These are phyloP conservation scores for Pristionchus exspectatus DNA, from an alignment of 2,888 invertebrate genomes.

Conservation along the genomic window DNA sequence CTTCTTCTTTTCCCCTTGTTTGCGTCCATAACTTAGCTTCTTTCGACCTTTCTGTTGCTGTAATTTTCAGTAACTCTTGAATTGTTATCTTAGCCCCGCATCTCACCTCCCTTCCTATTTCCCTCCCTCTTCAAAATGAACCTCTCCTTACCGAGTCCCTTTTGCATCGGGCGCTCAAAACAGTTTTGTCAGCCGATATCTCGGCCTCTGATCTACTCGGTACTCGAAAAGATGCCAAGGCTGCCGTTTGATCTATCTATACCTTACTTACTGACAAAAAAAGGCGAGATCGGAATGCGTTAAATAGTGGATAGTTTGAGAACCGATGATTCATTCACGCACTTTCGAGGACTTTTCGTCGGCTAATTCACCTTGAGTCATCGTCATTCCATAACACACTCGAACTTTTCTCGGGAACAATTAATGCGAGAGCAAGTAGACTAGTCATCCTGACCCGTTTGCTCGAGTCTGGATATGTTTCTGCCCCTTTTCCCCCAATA, in stretches of 20 bases:
- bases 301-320: not conserved
- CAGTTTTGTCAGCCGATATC: conserved; percentile 45
- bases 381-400: not conserved
- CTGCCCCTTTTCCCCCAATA: not conserved
- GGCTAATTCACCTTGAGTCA: conserved; percentile 6
- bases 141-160: conserved; percentile 26
- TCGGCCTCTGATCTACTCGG: not conserved
- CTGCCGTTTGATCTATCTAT: not conserved
- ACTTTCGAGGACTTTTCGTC: conserved; percentile 4
- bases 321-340: conserved; percentile 10
- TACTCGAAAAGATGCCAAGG: conserved; percentile 7
- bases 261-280: not conserved
- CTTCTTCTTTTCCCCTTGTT: conserved; percentile 11
- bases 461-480: not conserved
- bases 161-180: not conserved
- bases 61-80: conserved; percentile 33
- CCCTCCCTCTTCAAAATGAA: not conserved
- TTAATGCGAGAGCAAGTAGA: not conserved
- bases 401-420: not conserved
- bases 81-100: conserved; percentile 4
- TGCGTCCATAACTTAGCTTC: conserved; percentile 37
- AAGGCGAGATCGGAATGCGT: not conserved
- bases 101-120: conserved; percentile 6
- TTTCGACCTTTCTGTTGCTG: conserved; percentile 28
- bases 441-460: conserved; percentile 38